Evolutionary conservation across 1,140 invertebrate species (phyloP).

Genomic region (Arion vulgaris): DNA sequence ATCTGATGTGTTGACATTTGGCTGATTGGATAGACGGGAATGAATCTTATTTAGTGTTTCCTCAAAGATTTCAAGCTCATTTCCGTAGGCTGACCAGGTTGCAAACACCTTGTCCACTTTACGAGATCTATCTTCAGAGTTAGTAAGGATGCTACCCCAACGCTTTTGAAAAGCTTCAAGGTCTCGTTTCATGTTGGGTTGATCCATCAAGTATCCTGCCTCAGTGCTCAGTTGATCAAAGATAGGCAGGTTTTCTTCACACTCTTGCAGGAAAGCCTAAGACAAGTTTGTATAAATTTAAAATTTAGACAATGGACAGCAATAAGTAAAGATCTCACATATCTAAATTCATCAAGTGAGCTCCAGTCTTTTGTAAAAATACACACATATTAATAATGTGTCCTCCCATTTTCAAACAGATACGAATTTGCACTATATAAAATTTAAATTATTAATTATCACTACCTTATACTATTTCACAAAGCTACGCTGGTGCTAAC

Average conservation of each 20-base stretch:
- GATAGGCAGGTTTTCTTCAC: slow-evolving; percentile 79
- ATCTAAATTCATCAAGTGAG: too few species aligned
- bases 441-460: too few species aligned
- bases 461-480: too few species aligned
- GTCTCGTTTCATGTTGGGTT: slow-evolving; percentile 71
- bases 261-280: slow-evolving; percentile 80
- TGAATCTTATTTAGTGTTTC: slow-evolving; percentile 65
- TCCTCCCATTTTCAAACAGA: too few species aligned
- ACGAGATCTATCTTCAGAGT: slow-evolving; percentile 62
- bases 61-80: slow-evolving; percentile 59
- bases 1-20: slow-evolving; percentile 63
- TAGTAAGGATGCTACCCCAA: slow-evolving; percentile 63
- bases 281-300: background rate
- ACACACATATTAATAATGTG: too few species aligned
- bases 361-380: too few species aligned
- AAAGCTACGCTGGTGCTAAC: too few species aligned
- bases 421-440: too few species aligned
- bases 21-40: slow-evolving; percentile 56
- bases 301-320: background rate
- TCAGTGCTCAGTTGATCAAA: slow-evolving; percentile 69
- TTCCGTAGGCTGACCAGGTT: slow-evolving; percentile 61
- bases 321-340: background rate
- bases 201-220: slow-evolving; percentile 75
- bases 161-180: slow-evolving; percentile 72
- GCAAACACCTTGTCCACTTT: slow-evolving; percentile 63